Base-by-base conservation (phyloP, 1,140 invertebrate genomes). In the Heliconius hermathena region DNA sequence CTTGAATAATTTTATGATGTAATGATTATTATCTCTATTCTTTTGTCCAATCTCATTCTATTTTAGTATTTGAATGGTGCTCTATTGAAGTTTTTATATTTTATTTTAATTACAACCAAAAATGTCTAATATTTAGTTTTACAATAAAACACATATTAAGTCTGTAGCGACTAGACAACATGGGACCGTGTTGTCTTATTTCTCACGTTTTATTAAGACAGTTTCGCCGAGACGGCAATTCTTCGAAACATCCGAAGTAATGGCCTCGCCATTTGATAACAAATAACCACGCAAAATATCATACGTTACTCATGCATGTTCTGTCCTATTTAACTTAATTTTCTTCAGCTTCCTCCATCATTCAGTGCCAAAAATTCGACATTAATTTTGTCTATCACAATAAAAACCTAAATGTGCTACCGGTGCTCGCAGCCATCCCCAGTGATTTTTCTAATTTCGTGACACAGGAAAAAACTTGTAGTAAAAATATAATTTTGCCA, bases 241-340 rank as follows among this genome's bases (percentile, higher is more conserved):
- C 84, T 33, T 13, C 71, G 79, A 83, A 85, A 77, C 79, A 46
- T 54, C 26, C 54, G 75, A 60, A 80, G 76, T 81, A 74, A 78
- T 80, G 57, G 78, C 80, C 80, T 66, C 81, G 84, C 84, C 83
- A 85, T 86, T 85, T 86, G 85, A 87, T 85, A 85, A 84, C 81
- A 84, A 83, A 81, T 84, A 83, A 80, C 85, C 74, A 29, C 54
- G 70, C 85, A 74, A 85, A 84, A 84, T 85, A 84, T 83, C 83
- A 84, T 74, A 72, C 78, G 82, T 87, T 86, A 86, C 80, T 86
- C 86, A 86, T 80, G 81, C 82, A 75, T 82, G 83, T 83, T 82
- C 79, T 83, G 80, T 79, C 84, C 77, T 82, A 85, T 84, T 79
- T 84, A 82, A 80, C 79, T 81, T 83, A 57, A 81, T 75, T 79